phyloP scores from a whole-genome alignment of 2,888 invertebrate species.

The Dexiosoma caninum region DNA sequence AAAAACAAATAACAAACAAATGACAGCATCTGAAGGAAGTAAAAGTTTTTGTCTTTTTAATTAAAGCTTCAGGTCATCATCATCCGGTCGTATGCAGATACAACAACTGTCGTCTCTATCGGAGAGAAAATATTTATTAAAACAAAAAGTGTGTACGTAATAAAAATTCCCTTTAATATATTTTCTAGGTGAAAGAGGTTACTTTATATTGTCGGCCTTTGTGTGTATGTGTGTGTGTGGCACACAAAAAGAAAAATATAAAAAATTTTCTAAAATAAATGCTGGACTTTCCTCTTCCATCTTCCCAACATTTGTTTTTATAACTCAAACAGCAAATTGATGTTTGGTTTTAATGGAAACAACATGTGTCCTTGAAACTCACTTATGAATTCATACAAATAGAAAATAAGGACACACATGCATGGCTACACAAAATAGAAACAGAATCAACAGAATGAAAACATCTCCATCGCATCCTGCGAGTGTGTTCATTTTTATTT shows the following conservation, averaged over 20 bases:
- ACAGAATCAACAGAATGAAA: background rate
- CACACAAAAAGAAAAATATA: background rate
- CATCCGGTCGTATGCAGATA: background rate
- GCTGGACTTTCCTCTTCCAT: background rate
- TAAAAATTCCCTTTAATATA: conserved; percentile 10
- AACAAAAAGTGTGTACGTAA: background rate
- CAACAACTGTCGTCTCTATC: background rate
- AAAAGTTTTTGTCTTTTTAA: conserved; percentile 20
- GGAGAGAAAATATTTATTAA: background rate
- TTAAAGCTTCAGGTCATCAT: conserved; percentile 37
- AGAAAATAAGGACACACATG: background rate
- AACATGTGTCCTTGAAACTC: conserved; percentile 43
- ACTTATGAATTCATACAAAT: background rate
- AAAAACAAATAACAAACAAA: background rate
- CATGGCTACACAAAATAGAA: background rate
- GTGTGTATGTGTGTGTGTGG: no score
- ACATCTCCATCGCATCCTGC: no score
- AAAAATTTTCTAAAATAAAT: conserved; percentile 9
- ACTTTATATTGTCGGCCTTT: background rate
- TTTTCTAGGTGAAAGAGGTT: conserved; percentile 14
- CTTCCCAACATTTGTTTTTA: conserved; percentile 16
- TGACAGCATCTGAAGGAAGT: background rate
- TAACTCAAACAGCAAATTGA: conserved; percentile 33
- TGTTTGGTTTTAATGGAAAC: conserved; percentile 21
- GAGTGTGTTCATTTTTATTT: background rate